Evolutionary conservation across 2,113 vertebrate genomes (phyloP), one percentile per base, ranked within the genome.

Genomic region (Melanostigma gelatinosum): DNA sequence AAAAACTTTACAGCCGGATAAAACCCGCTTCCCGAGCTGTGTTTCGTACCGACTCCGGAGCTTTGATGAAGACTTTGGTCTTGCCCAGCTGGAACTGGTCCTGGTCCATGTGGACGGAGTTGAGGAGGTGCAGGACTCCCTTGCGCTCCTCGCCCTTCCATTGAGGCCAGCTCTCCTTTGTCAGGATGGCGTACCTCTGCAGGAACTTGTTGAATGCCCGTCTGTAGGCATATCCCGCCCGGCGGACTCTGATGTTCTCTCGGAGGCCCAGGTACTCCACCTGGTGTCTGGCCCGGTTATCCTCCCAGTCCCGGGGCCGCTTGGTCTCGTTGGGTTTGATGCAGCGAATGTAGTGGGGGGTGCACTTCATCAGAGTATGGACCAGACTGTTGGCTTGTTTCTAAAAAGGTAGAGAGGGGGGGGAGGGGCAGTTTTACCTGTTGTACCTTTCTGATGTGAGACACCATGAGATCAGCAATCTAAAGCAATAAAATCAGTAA

Each of bases 251-350:
- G 72, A 96, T 96, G 88, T 96, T 96, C 87, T 96, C 96, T 8
- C 95, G 77, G 24, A 96, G 93, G 5, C 96, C 96, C 82, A 96
- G 88, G 89, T 96, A 96, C 78, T 96, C 96, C 85, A 96, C 96
- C 85, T 96, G 96, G 71, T 96, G 96, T 55, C 83, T 93, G 60
- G 93, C 95, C 7, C 96, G 92, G 80, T 90, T 94, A 27, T 96
- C 95, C 88, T 96, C 96, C 96, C 96, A 96, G 93, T 96, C 95
- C 0, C 93, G 88, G 6, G 96, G 69, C 0, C 90, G 91, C 77
- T 96, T 96, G 82, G 95, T 96, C 65, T 96, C 96, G 5, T 96
- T 96, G 82, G 96, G 96, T 75, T 96, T 96, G 85, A 96, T 96
- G 86, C 96, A 96, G 70, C 96, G 95, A 75, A 96, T 96, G 87